Evolutionary conservation across 2,113 vertebrate species (phyloP).

Genomic region (Tricholaema leucomelas): DNA sequence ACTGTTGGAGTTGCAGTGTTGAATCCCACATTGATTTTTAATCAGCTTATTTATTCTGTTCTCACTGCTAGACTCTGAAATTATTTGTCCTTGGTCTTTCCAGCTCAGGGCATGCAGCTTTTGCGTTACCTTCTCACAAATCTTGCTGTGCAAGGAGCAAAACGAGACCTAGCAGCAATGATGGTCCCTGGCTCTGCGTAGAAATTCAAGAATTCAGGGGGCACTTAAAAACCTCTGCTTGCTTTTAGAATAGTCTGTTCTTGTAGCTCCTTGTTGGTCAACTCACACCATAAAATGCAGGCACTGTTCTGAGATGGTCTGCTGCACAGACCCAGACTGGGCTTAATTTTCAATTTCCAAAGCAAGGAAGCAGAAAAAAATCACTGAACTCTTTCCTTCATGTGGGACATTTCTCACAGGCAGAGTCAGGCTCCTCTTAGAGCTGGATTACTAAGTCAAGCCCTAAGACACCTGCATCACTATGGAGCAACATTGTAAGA

Average conservation of each 20-base stretch:
- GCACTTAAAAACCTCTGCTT: background rate
- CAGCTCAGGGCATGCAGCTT: background rate
- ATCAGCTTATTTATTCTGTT: conserved; percentile 20
- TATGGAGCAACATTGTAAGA: background rate
- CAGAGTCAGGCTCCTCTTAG: background rate
- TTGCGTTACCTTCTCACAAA: background rate
- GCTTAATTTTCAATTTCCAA: conserved; percentile 10
- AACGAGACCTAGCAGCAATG: background rate
- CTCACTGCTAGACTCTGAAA: background rate
- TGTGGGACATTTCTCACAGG: background rate
- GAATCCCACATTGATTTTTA: background rate
- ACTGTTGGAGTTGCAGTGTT: background rate
- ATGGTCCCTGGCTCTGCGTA: background rate
- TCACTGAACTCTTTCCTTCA: background rate
- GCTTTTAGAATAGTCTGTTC: background rate
- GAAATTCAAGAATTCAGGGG: background rate
- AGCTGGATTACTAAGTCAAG: background rate
- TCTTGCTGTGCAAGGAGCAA: background rate
- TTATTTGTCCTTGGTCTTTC: conserved; percentile 5
- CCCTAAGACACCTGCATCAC: background rate
- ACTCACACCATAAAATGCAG: background rate
- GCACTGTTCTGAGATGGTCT: accelerated
- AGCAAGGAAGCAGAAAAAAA: background rate
- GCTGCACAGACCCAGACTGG: background rate
- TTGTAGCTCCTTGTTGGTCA: background rate